phyloP scores from a whole-genome alignment of 2,797 vertebrate genomes.

The Zenarchopterus dispar region DNA sequence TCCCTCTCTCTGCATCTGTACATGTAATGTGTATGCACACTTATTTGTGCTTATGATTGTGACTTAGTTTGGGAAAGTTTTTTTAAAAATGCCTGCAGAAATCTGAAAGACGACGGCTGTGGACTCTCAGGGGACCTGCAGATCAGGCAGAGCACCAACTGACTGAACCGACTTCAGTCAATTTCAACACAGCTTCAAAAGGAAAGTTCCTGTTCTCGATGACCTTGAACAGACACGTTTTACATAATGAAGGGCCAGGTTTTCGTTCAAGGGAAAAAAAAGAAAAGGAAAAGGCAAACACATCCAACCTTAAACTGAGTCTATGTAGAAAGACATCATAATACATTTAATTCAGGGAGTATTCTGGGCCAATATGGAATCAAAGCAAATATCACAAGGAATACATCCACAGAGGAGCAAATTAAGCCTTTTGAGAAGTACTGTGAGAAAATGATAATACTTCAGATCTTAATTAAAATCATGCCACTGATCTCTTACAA shows the following conservation, averaged over 20 bases:
- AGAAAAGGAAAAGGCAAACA: conserved; percentile 2
- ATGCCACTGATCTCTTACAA: neutral
- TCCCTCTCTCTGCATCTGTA: neutral
- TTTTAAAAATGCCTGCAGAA: conserved; percentile 61
- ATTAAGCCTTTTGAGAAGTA: conserved; percentile 9
- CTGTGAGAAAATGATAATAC: neutral
- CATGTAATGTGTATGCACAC: neutral
- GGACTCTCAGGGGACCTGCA: conserved; percentile 30
- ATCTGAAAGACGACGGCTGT: conserved; percentile 44
- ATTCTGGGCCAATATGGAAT: conserved; percentile 1
- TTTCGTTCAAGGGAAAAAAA: conserved; percentile 21
- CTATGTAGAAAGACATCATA: conserved; percentile 6
- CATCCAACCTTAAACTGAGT: conserved; percentile 5
- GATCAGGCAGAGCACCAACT: conserved; percentile 34
- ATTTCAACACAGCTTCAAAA: conserved; percentile 59
- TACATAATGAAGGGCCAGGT: conserved; percentile 28
- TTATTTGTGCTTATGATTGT: conserved; percentile 19
- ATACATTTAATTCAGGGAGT: conserved; percentile 10
- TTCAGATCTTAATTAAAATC: conserved; percentile 5
- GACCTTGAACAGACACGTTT: conserved; percentile 48
- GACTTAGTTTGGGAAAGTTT: conserved; percentile 31
- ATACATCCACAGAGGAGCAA: neutral
- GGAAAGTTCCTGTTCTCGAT: conserved; percentile 35
- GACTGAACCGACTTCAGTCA: conserved; percentile 32
- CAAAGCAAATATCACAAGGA: conserved; percentile 14